A percentile compares a stretch with the other conserved stretches of the same genome.
phyloP scores from a whole-genome alignment of 2,888 invertebrate genomes.

The Peribatodes rhomboidaria region DNA sequence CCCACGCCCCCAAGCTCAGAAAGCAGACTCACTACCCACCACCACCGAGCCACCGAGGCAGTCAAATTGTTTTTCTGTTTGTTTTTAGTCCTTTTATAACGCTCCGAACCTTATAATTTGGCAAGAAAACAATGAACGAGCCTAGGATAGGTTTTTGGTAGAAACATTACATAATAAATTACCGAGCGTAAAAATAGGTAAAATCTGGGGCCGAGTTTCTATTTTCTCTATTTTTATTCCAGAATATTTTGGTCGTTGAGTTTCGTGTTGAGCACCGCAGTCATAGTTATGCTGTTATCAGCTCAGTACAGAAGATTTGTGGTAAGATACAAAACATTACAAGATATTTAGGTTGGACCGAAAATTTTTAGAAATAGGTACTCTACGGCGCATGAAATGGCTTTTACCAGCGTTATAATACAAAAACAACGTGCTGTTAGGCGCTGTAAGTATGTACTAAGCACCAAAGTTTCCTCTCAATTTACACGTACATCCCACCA shows the following conservation, averaged over 20 bases:
- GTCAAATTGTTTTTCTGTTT: too few species aligned
- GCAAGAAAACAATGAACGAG: too few species aligned
- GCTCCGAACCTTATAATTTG: too few species aligned
- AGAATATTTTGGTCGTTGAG: constrained; percentile 74
- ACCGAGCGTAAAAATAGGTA: too few species aligned
- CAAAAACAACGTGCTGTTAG: neutral
- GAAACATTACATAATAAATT: too few species aligned
- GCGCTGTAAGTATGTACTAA: constrained; percentile 1
- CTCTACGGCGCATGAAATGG: constrained; percentile 2
- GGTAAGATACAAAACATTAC: constrained; percentile 57
- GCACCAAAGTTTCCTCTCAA: neutral
- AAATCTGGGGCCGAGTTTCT: too few species aligned
- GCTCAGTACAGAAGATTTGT: constrained; percentile 69
- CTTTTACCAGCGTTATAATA: neutral
- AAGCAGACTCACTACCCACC: too few species aligned
- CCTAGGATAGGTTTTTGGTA: too few species aligned
- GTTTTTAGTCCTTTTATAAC: too few species aligned
- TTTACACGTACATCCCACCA: constrained; percentile 16
- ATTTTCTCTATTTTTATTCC: constrained; percentile 42
- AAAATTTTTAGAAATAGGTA: neutral
- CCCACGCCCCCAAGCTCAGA: too few species aligned
- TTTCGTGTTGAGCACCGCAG: constrained; percentile 57
- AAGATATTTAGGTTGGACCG: neutral
- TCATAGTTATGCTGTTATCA: constrained; percentile 63
- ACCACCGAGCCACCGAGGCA: too few species aligned